Base-by-base conservation (phyloP, 1,140 invertebrate species). In the Tetramorium parvispinum region DNA sequence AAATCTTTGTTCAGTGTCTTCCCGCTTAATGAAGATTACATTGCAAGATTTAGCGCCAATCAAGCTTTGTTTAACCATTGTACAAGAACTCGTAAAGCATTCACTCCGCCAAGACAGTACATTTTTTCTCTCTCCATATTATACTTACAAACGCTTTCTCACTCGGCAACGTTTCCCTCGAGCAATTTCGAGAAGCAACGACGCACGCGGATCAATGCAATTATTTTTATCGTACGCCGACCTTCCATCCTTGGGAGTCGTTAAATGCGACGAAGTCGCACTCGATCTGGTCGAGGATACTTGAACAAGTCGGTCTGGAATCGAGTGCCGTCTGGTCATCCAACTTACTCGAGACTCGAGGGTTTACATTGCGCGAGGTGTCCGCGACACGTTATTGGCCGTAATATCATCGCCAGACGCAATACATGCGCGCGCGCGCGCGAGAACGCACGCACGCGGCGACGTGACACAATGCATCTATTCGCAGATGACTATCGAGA, bases 251-350 rank as follows among this genome's bases (percentile, higher is more conserved):
- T 83, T 83, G 79, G 79, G 49, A 75, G 68, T 73, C 68, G 68
- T 83, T 83, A 83, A 73, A 83, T 37, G 68, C 79, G 68, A 79
- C 85, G 63, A 85, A 85, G 85, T 82, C 49, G 59, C 85, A 79
- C 77, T 79, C 61, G 75, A 85, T 85, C 85, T 65, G 55, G 46
- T 87, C 61, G 68, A 87, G 81, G 43, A 85, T 85, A 66, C 79
- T 87, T 73, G 46, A 85, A 66, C 85, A 66, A 87, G 85, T 83
- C 68, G 53, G 79, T 87, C 86, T 87, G 81, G 57, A 55, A 75
- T 85, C 65, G 81, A 87, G 86, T 87, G 86, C 68, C 63, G 86
- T 87, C 86, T 87, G 86, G 81, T 87, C 81, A 77, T 75, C 81
- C 86, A 87, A 55, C 85, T 87, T 85, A 87, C 85, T 87, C 79